Conservation (phyloP, 2,113 vertebrate genomes). For the Apus apus region DNA sequence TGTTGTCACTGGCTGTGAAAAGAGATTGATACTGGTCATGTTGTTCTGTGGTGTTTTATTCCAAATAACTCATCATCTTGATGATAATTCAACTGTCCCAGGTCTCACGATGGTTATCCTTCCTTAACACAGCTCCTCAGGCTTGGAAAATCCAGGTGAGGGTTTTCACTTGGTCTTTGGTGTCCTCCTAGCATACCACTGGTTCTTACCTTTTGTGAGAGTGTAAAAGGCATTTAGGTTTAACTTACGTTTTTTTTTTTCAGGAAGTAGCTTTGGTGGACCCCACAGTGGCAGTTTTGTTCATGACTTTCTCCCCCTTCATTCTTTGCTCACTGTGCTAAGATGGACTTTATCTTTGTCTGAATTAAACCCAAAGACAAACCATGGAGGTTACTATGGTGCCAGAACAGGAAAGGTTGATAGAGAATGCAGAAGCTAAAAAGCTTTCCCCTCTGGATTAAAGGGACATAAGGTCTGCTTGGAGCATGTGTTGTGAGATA, state of each 20-base stretch:
- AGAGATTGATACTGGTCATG: background rate
- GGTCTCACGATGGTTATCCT: background rate
- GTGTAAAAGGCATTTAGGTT: background rate
- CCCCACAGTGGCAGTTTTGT: background rate
- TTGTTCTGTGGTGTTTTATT: background rate
- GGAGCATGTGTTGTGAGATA: background rate
- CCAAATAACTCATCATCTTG: background rate
- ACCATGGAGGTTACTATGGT: rapidly evolving
- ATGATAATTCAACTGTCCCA: background rate
- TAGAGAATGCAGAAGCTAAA: background rate
- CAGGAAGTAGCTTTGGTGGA: background rate
- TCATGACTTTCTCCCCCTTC: background rate
- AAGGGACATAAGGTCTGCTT: background rate
- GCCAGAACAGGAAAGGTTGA: background rate
- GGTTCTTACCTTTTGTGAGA: background rate
- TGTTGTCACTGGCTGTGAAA: background rate
- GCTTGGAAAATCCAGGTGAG: background rate
- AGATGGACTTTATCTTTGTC: background rate
- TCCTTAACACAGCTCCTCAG: background rate
- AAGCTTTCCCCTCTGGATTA: background rate
- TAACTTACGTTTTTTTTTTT: background rate
- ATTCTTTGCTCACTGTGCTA: background rate
- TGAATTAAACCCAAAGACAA: background rate
- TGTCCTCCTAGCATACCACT: background rate
- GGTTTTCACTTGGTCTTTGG: background rate